Base-by-base conservation (phyloP, 2,888 invertebrate genomes). In the Disparrhopalites patrizii region DNA sequence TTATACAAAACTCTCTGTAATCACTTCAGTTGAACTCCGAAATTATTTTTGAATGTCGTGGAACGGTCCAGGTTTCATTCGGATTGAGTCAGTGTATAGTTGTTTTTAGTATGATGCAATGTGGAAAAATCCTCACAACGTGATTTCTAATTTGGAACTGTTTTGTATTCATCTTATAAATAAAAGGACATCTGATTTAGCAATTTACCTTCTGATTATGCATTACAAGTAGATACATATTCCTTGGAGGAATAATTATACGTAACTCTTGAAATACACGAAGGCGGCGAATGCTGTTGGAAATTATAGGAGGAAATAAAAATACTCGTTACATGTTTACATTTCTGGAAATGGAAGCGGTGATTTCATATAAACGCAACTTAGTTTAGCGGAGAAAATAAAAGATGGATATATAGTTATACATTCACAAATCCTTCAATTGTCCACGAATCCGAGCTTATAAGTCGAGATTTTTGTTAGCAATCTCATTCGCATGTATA, bases 131-230 rank as follows among this genome's bases (percentile, higher is more conserved):
- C n/a, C n/a, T n/a, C n/a, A n/a, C 18, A 15, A 47, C 47, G 25
- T 47, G 47, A 47, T 47, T 47, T 23, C 47, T 47, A 47, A 47
- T 47, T 47, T 23, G 25, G 47, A 47, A 18, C 25, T 47, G 47
- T 47, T 47, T 47, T 23, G 25, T 47, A 20, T 10, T 47, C 47
- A 47, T 23, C 47, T 47, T 47, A n/a, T n/a, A 10, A 47, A 47
- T 25, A 47, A 47, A 47, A 47, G 47, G 47, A 47, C 47, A 47
- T 25, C 20, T 23, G 47, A 47, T 47, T 47, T 23, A n/a, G n/a
- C n/a, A n/a, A n/a, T n/a, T n/a, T n/a, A 47, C 20, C 47, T 47
- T 20, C 23, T 47, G 47, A 47, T 47, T 47, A 47, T 47, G 47
- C 8, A 20, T 23, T 47, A 13, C 23, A 47, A n/a, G n/a, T n/a